phyloP scores from a whole-genome alignment of 23 tunicate species.

The Trididemnum nubilum region DNA sequence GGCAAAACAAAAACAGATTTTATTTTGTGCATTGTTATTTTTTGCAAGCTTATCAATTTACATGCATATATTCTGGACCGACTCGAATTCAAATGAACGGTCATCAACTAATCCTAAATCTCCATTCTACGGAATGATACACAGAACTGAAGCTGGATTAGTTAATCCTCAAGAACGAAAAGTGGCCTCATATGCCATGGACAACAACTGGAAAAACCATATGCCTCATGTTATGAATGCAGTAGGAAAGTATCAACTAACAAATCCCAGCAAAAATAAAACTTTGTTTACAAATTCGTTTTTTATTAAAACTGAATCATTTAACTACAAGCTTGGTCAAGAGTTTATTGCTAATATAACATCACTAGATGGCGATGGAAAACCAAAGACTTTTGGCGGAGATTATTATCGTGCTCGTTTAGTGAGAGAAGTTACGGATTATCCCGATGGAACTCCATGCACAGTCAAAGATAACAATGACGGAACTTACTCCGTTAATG shows the following conservation, averaged over 20 bases:
- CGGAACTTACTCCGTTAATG: constrained; percentile 42
- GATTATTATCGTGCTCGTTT: constrained; percentile 46
- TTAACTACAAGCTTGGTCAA: constrained; percentile 7
- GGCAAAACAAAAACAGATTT: too few species aligned
- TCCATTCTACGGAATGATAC: constrained; percentile 23
- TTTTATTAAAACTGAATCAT: neutral
- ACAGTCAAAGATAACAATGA: constrained; percentile 29
- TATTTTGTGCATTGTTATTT: too few species aligned
- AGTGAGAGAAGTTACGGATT: neutral
- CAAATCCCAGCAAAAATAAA: neutral
- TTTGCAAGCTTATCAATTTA: too few species aligned
- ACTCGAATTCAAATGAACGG: too few species aligned
- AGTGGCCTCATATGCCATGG: too few species aligned
- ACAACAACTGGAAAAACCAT: constrained; percentile 13
- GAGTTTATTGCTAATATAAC: constrained; percentile 13
- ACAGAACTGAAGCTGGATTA: neutral
- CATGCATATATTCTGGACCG: too few species aligned
- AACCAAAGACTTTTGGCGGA: constrained; percentile 40
- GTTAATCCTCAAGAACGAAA: neutral
- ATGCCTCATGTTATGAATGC: neutral
- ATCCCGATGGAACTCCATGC: constrained; percentile 45
- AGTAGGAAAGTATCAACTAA: neutral
- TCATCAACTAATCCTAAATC: too few species aligned
- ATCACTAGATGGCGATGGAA: constrained; percentile 35
- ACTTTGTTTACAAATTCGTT: neutral